Conservation (phyloP, 1,140 invertebrate species). For the Diabrotica virgifera region DNA sequence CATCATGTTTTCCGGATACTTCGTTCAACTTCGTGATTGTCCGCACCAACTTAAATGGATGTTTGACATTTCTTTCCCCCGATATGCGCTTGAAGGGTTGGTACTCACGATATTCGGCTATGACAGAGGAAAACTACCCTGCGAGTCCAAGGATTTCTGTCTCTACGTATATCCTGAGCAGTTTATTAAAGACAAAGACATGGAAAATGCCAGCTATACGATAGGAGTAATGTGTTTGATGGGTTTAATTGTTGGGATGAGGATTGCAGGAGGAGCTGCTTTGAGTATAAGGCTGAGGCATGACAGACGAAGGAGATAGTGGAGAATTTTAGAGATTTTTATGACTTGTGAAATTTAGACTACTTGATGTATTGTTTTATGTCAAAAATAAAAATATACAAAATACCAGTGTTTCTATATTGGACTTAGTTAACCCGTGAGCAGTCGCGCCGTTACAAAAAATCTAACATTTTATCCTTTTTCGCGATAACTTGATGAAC, state of each 20-base stretch:
- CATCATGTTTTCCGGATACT: conserved; percentile 86
- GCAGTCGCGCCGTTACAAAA: no score
- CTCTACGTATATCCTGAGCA: conserved; percentile 67
- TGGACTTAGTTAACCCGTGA: no score
- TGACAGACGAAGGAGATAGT: conserved; percentile 14
- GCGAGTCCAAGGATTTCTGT: conserved; percentile 60
- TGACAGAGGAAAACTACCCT: conserved; percentile 63
- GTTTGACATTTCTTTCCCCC: conserved; percentile 81
- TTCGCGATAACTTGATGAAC: no score
- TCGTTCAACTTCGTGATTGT: conserved; percentile 79
- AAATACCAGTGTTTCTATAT: no score
- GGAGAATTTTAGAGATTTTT: no score
- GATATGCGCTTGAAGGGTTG: conserved; percentile 72
- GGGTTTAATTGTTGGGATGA: conserved; percentile 33
- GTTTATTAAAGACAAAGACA: conserved; percentile 70
- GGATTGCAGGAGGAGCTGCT: conserved; percentile 37
- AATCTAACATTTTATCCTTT: no score
- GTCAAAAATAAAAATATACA: no score
- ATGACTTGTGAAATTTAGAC: no score
- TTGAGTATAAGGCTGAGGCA: conserved; percentile 37
- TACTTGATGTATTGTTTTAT: no score
- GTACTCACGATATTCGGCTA: conserved; percentile 62
- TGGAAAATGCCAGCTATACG: conserved; percentile 64
- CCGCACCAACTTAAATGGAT: conserved; percentile 78
- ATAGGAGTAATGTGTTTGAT: conserved; percentile 40